A percentile compares a stretch with the other conserved stretches of the same genome.
Conservation (phyloP, 2,888 invertebrate species). For the Eretmocerus hayati region DNA sequence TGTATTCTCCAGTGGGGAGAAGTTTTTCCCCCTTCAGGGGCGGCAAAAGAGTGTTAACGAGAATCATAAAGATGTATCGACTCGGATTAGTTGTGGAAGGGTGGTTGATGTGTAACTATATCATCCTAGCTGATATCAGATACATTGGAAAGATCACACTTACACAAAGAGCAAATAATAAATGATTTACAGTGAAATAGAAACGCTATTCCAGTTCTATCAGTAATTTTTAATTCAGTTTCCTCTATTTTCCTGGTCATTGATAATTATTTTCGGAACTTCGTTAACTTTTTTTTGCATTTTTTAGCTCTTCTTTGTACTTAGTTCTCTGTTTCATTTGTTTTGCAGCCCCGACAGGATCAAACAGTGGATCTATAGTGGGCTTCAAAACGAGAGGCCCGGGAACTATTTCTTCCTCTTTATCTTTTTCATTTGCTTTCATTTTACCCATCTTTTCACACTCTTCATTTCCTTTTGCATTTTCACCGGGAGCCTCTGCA, state of each 20-base stretch:
- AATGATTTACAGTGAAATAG: no score
- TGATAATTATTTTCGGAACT: neutral
- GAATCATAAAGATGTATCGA: no score
- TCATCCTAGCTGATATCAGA: no score
- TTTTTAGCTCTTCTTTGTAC: neutral
- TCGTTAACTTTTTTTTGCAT: constrained; percentile 2
- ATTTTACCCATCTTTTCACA: neutral
- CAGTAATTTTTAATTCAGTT: no score
- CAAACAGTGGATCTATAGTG: constrained; percentile 33
- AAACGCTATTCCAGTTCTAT: no score
- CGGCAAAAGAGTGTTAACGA: no score
- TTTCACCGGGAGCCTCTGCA: constrained; percentile 15
- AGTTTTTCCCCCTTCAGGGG: no score
- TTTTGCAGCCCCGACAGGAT: constrained; percentile 26
- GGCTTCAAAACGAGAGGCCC: constrained; percentile 28
- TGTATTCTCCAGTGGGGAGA: no score
- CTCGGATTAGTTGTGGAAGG: no score
- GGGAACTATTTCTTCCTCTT: constrained; percentile 9
- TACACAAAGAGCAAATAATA: no score
- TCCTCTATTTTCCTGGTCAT: neutral
- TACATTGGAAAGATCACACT: no score
- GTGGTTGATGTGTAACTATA: no score
- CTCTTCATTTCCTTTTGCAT: neutral
- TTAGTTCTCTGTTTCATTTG: constrained; percentile 29
- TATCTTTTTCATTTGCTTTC: neutral